Evolutionary conservation across 2,113 vertebrate species (phyloP).

Genomic region (Hyperopisus bebe): DNA sequence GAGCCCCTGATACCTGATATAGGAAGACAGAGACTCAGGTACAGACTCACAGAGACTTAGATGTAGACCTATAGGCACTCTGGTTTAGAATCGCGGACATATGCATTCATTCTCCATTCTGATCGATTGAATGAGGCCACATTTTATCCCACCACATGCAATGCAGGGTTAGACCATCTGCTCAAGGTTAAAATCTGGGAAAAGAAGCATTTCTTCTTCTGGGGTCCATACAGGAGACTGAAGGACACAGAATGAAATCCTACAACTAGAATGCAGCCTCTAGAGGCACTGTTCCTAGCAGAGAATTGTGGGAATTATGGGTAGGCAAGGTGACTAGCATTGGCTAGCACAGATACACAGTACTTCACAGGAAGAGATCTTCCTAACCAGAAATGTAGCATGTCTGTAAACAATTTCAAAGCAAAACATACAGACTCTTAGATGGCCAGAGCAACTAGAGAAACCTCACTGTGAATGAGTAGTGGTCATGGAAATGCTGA

Average conservation of each 20-base stretch:
- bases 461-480: constrained; percentile 14
- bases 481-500: constrained; percentile 18
- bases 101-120: not conserved
- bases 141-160: not conserved
- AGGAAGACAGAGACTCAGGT: not conserved
- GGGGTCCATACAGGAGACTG: not conserved
- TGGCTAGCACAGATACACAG: constrained; percentile 33
- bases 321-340: constrained; percentile 34
- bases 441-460: not conserved
- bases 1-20: not conserved
- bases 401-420: constrained; percentile 20
- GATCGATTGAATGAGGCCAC: not conserved
- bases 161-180: not conserved
- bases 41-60: not conserved
- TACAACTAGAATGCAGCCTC: not conserved
- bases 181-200: not conserved
- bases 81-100: not conserved
- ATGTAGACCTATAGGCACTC: not conserved
- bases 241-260: not conserved
- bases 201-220: not conserved
- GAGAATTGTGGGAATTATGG: constrained; percentile 31
- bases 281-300: constrained; percentile 24
- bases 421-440: not conserved
- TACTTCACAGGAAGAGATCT: not conserved
- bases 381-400: not conserved